Conservation (phyloP, 2,888 invertebrate species). For the Drosophila percnosoma region DNA sequence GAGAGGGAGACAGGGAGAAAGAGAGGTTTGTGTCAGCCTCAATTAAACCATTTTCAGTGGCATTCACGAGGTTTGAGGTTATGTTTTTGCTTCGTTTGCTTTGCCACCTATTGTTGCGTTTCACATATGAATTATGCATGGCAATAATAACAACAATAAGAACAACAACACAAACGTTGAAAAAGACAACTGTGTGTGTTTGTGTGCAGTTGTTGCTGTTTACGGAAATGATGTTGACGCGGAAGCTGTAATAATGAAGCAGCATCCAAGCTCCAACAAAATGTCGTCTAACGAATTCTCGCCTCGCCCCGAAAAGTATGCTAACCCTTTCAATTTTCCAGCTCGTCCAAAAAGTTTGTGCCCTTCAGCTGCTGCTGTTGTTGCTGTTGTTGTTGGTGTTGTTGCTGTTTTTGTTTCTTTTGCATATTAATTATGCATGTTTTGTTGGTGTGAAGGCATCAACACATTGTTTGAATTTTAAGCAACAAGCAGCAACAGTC, state of each 20-base stretch:
- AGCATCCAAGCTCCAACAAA: constrained; percentile 64
- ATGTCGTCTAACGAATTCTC: constrained; percentile 60
- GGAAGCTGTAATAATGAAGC: constrained; percentile 83
- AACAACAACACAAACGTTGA: constrained; percentile 38
- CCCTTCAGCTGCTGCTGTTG: constrained; percentile 36
- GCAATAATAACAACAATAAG: constrained; percentile 54
- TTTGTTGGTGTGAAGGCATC: constrained; percentile 80
- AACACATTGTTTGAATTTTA: constrained; percentile 82
- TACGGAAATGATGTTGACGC: constrained; percentile 82
- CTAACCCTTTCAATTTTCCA: constrained; percentile 78
- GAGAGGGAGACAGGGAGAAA: background rate
- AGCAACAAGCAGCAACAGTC: constrained; percentile 67
- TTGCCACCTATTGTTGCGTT: constrained; percentile 75
- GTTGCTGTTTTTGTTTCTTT: constrained; percentile 61
- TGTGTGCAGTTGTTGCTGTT: constrained; percentile 46
- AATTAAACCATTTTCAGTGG: constrained; percentile 80
- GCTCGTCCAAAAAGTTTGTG: constrained; percentile 66
- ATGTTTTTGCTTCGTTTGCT: constrained; percentile 69
- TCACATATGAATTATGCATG: constrained; percentile 82
- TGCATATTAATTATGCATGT: constrained; percentile 81
- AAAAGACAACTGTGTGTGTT: constrained; percentile 27
- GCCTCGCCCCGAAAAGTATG: constrained; percentile 54
- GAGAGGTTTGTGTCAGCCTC: constrained; percentile 52
- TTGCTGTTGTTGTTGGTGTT: constrained; percentile 26
- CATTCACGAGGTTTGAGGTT: constrained; percentile 65